phyloP scores from a whole-genome alignment of 2,113 vertebrate species.

The Sphaerodactylus townsendi region DNA sequence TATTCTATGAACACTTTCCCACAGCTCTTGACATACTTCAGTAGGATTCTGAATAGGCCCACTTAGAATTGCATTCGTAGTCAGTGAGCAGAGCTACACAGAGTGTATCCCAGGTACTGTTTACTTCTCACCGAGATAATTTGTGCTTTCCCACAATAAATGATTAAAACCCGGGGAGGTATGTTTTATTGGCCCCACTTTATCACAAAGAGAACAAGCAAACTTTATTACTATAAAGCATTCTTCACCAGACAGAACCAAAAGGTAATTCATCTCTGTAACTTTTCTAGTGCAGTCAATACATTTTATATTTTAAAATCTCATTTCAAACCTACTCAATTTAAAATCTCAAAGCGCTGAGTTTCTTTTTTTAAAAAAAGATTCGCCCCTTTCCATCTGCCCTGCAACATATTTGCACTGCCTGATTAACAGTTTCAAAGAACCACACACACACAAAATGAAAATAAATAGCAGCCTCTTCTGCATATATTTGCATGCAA shows the following conservation, averaged over 20 bases:
- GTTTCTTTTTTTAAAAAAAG: not conserved
- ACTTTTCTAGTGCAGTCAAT: not conserved
- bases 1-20: no score
- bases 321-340: no score
- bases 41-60: no score
- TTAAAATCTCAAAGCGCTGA: not conserved
- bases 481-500: not conserved
- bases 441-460: not conserved
- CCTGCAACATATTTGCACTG: not conserved
- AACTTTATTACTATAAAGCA: not conserved
- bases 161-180: not conserved
- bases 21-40: no score
- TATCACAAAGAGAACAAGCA: not conserved
- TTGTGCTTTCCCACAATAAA: conserved; percentile 34
- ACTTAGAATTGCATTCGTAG: no score
- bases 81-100: conserved; percentile 43
- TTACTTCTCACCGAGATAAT: conserved; percentile 37
- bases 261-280: not conserved
- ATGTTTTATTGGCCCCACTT: not conserved
- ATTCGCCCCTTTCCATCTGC: no score
- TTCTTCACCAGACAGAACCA: not conserved
- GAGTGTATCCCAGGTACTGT: conserved; percentile 50
- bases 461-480: not conserved
- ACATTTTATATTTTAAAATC: no score
- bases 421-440: not conserved